A percentile compares a stretch with the other conserved stretches of the same genome.
These are phyloP conservation scores for Nipponia nippon DNA, from an alignment of 2,113 vertebrate species.

Conservation along the genomic window DNA sequence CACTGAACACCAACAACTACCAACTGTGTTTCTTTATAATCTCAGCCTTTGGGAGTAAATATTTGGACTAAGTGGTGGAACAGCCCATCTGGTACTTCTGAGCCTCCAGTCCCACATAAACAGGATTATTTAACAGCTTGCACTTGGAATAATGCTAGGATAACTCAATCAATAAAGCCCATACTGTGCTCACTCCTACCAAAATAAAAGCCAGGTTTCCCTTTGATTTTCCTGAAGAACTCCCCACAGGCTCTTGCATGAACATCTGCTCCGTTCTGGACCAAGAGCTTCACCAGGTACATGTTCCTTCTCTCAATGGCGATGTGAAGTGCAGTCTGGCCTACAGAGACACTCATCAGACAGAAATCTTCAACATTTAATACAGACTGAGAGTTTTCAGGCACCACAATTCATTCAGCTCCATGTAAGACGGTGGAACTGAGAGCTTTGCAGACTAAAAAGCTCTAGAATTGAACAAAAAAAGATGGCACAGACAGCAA, in stretches of 20 bases:
- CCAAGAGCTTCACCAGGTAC: slow-evolving; percentile 81
- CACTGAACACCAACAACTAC: not conserved
- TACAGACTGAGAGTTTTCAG: not conserved
- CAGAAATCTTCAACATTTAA: not conserved
- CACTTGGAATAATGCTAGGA: not conserved
- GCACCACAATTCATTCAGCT: not conserved
- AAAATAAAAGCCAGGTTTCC: slow-evolving; percentile 89
- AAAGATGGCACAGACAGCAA: not conserved
- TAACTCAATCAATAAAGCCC: not conserved
- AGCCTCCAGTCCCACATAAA: not conserved
- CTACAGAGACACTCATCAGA: slow-evolving; percentile 60
- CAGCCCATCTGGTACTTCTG: not conserved
- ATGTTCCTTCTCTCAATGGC: slow-evolving; percentile 92
- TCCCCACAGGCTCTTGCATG: slow-evolving; percentile 88
- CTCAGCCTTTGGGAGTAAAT: not conserved
- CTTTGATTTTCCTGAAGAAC: slow-evolving; percentile 89
- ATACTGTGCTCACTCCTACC: slow-evolving; percentile 75
- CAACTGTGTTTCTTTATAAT: not conserved
- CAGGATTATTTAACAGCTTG: slow-evolving; percentile 12
- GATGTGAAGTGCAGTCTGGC: slow-evolving; percentile 93
- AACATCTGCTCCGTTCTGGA: slow-evolving; percentile 88
- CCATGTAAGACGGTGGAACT: not conserved
- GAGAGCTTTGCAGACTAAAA: not conserved
- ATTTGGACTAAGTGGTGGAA: not conserved
- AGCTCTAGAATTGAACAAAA: not conserved